Percentiles rank a stretch among this genome's conserved stretches.
Conservation (phyloP, 1,140 invertebrate genomes). For the Psix sp. region DNA sequence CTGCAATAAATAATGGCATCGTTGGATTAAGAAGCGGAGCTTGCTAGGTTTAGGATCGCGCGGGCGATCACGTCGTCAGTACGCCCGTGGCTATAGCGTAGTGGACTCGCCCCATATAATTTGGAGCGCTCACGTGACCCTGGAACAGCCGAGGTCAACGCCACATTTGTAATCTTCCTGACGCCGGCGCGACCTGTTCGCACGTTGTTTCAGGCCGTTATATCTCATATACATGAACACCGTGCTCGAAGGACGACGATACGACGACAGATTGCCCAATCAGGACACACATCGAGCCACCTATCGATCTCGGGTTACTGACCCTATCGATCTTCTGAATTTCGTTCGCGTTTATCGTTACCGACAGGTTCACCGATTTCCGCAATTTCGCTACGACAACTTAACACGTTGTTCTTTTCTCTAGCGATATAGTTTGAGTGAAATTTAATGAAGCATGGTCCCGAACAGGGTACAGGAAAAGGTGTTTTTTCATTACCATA, state of each 20-base stretch:
- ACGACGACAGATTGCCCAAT: conserved; percentile 60
- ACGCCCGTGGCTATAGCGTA: conserved; percentile 67
- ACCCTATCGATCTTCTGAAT: conserved; percentile 23
- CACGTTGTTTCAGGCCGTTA: conserved; percentile 69
- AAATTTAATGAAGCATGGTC: no score
- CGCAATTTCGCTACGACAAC: no score
- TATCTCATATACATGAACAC: conserved; percentile 56
- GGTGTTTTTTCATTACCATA: no score
- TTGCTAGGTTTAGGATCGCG: conserved; percentile 66
- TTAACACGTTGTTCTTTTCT: no score
- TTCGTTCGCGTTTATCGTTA: conserved; percentile 27
- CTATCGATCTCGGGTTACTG: conserved; percentile 52
- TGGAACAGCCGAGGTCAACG: conserved; percentile 71
- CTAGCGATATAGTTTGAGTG: no score
- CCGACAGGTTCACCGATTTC: neutral
- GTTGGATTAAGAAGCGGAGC: conserved; percentile 64
- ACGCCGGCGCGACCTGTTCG: conserved; percentile 74
- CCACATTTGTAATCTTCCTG: conserved; percentile 74
- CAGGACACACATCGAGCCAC: conserved; percentile 38
- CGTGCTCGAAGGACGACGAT: conserved; percentile 57
- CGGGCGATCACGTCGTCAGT: conserved; percentile 68
- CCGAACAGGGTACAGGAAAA: no score
- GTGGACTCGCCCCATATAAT: conserved; percentile 75
- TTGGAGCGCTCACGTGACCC: conserved; percentile 75
- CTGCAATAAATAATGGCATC: conserved; percentile 59